Base-by-base conservation (phyloP, 92 coral and sea anemone species). In the Scolanthus callimorphus region DNA sequence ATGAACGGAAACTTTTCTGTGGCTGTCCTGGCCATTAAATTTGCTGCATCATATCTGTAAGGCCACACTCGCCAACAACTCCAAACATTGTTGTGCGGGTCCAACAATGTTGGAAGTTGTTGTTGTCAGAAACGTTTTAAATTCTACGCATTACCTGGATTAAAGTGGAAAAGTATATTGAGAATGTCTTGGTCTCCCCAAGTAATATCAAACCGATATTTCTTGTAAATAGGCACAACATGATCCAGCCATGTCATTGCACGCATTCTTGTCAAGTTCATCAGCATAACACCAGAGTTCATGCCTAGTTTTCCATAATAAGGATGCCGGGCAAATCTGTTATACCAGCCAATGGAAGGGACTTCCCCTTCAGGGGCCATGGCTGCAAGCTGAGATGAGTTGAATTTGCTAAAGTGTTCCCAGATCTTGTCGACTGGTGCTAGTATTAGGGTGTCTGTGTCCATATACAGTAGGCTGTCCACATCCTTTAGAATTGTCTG, bases 161-260 rank as follows among this genome's bases (percentile, higher is more conserved):
- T 48, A 48, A 76, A 67, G 55, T 92, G 90, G 59, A 92, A 92
- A 27, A 88, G 59, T 27, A 92, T 59, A 62, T 92, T 92, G 31
- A 92, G 49, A 27, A 92, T 61, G 63, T 92, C 98, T 58, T 92
- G 98, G 55, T 92, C 98, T 3, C 98, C 98, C 96, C 96, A 92
- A 3, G 86, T 76, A 31, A 89, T 80, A 17, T 65, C 61, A 55
- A 53, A 59, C 63, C 73, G 83, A 75, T 92, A 81, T 70, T 92
- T 70, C 41, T 59, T 57, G 59, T 92, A 84, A 13, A 86, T 86
- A 25, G 76, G 74, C 17, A 75, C 29, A 29, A 92, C 70, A 38
- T 74, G 84, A 51, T 88, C 62, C 28, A 60, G 67, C 84, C 88
- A 89, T 17, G 66, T 49, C 38, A 73, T 65, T 49, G 52, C 52